Percentiles rank a stretch among this genome's conserved stretches.
These are phyloP conservation scores for Ochotona curzoniae DNA, from an alignment of 2,113 vertebrate genomes.

Conservation along the genomic window DNA sequence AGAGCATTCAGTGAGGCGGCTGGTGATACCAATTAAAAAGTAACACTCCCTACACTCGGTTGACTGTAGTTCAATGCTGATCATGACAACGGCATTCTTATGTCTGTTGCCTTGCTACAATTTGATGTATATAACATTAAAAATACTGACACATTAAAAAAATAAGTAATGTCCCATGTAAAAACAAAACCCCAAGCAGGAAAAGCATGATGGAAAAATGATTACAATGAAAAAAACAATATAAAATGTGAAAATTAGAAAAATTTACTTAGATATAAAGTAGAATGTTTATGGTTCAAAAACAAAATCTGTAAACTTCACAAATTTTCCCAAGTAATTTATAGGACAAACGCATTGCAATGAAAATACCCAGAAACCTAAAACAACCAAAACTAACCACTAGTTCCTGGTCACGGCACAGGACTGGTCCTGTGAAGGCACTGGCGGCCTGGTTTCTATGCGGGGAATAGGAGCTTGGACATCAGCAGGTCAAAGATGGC, in stretches of 20 bases:
- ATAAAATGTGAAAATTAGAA: not conserved
- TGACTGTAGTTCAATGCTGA: too few relatives aligned
- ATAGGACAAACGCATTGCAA: not conserved
- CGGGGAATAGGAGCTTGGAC: not conserved
- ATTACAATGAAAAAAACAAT: constrained; percentile 37
- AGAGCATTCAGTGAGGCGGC: constrained; percentile 44
- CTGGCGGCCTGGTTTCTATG: not conserved
- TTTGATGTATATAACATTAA: too few relatives aligned
- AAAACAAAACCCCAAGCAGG: constrained; percentile 39
- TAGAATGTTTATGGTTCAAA: constrained; percentile 21
- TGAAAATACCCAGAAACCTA: constrained; percentile 24
- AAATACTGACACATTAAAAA: too few relatives aligned
- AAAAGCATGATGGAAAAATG: constrained; percentile 55
- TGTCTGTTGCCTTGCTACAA: too few relatives aligned
- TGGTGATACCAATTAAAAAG: constrained; percentile 57
- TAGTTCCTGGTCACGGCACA: not conserved
- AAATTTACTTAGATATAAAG: constrained; percentile 32
- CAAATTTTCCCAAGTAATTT: not conserved
- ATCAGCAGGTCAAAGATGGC: not conserved
- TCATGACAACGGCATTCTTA: too few relatives aligned
- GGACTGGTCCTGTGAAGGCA: not conserved
- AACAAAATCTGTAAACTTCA: constrained; percentile 38
- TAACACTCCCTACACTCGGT: not conserved
- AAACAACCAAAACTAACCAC: constrained; percentile 17
- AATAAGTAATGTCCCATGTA: constrained; percentile 19